A percentile compares a stretch with the other conserved stretches of the same genome.
Conservation (phyloP, 2,797 vertebrate genomes). For the Telmatherina bonti region DNA sequence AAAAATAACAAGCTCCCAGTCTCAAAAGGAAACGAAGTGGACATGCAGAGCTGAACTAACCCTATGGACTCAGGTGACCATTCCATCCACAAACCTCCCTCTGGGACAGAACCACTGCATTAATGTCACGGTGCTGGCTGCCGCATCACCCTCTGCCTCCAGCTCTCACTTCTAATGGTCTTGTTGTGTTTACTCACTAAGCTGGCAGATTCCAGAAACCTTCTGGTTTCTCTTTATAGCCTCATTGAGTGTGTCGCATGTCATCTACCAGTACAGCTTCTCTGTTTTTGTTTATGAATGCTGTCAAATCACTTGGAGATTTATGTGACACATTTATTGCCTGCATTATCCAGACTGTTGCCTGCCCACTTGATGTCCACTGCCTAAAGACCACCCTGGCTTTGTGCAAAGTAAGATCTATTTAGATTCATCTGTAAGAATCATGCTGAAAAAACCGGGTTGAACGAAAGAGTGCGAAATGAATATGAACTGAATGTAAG, state of each 20-base stretch:
- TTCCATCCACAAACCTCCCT: slow-evolving; percentile 24
- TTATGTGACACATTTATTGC: slow-evolving; percentile 23
- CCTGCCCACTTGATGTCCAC: slow-evolving; percentile 1
- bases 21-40: slow-evolving; percentile 8
- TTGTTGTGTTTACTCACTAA: slow-evolving; percentile 48
- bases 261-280: slow-evolving; percentile 51
- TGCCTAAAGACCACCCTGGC: not conserved
- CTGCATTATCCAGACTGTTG: not conserved
- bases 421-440: slow-evolving; percentile 1
- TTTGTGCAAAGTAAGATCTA: not conserved
- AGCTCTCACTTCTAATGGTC: slow-evolving; percentile 16
- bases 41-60: slow-evolving; percentile 19
- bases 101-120: slow-evolving; percentile 35
- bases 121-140: slow-evolving; percentile 31
- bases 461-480: not conserved
- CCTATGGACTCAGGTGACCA: slow-evolving; percentile 27
- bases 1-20: slow-evolving; percentile 1
- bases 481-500: not conserved
- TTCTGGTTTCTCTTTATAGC: slow-evolving; percentile 25
- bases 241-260: slow-evolving; percentile 53
- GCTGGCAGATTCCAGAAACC: slow-evolving; percentile 19
- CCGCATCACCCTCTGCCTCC: slow-evolving; percentile 5
- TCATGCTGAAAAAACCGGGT: not conserved
- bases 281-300: slow-evolving; percentile 38
- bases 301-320: slow-evolving; percentile 14